Base-by-base conservation (phyloP, 2,113 vertebrate genomes). In the Neoarius graeffei region DNA sequence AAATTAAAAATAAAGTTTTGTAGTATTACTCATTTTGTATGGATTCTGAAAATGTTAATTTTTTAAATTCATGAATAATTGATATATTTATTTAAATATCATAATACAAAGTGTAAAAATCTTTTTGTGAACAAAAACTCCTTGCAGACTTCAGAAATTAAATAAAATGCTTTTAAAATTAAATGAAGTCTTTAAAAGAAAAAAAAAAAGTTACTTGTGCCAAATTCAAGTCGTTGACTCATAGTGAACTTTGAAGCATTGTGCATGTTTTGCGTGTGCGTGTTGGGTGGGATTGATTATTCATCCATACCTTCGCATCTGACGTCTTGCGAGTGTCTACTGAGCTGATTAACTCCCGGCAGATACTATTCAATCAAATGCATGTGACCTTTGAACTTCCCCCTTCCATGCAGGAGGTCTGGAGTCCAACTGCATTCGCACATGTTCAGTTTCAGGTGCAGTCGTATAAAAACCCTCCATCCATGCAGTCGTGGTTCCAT, bases 361-460 rank as follows among this genome's bases (percentile, higher is more conserved):
- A 88, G 60, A 85, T 81, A 62, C 23, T 23, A 7, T 76, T n/a
- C 54, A 50, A 64, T 35, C 57, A 56, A 52, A 42, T 15, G n/a
- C 57, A 15, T 20, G 17, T 89, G 66, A 89, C 86, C 90, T 87
- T 92, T 91, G 91, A 91, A 89, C 93, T 85, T 81, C 48, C 54
- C 23, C 59, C 76, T 87, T 91, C 89, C 91, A 91, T 91, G 85
- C 69, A 81, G 73, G 86, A 84, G 88, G 91, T 59, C 91, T 87
- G 88, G 92, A 91, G 91, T 93, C 90, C 91, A 91, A 30, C 64
- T 89, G 80, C 86, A 74, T n/a, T 50, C 27, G 64, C 81, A 84
- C 86, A 30, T 74, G 25, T 52, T 4, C 30, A 54, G 7, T 48
- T 27, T 48, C 52, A 74, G 60, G 42, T 83, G 35, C 77, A 54